Evolutionary conservation across 2,113 vertebrate genomes (phyloP).

Genomic region (Neofelis nebulosa): DNA sequence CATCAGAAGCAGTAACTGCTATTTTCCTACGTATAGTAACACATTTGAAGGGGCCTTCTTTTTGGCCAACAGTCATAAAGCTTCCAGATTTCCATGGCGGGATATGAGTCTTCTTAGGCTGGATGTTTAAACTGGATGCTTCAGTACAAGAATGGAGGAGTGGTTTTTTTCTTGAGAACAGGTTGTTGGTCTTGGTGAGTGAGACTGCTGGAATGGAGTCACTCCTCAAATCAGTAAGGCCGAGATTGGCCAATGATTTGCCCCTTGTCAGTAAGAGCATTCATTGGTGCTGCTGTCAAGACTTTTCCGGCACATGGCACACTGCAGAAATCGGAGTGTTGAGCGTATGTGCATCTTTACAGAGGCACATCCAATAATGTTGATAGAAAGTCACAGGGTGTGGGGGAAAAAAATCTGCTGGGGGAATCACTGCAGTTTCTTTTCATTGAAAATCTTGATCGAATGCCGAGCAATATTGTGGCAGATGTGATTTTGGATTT

Average conservation of each 20-base stretch:
- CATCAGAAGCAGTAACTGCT: background rate
- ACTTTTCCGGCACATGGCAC: background rate
- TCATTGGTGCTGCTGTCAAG: rapidly evolving
- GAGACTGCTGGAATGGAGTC: background rate
- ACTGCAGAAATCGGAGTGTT: background rate
- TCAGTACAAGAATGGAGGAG: background rate
- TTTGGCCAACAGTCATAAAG: background rate
- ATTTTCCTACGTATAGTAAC: background rate
- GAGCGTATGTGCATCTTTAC: rapidly evolving
- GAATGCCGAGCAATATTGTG: background rate
- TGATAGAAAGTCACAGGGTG: background rate
- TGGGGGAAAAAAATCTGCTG: background rate
- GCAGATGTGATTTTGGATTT: background rate
- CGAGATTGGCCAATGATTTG: background rate
- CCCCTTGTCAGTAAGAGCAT: background rate
- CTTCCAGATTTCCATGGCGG: background rate
- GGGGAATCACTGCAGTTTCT: background rate
- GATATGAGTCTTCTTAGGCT: background rate
- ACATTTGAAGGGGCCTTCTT: background rate
- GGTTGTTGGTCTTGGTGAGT: background rate
- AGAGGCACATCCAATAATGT: background rate
- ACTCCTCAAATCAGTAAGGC: background rate
- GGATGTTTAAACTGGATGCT: background rate
- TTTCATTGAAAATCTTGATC: background rate
- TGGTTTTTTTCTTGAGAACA: background rate